A percentile compares a stretch with the other conserved stretches of the same genome.
These are phyloP conservation scores for Tetraodon nigroviridis DNA, from an alignment of 2,113 vertebrate species.

Conservation along the genomic window DNA sequence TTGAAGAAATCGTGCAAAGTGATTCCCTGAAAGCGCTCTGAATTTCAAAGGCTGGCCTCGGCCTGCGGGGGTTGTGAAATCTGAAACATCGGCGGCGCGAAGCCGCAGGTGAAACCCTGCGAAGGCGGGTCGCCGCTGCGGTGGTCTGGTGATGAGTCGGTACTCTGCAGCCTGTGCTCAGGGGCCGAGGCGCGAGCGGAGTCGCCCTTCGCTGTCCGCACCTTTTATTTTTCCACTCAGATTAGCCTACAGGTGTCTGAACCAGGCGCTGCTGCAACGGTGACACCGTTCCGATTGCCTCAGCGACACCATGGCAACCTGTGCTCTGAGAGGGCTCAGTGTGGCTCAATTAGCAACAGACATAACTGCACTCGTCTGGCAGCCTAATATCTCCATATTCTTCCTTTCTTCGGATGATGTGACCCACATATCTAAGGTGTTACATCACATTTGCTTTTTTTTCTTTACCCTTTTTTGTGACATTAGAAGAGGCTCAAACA, in stretches of 20 bases:
- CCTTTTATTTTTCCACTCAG: constrained; percentile 46
- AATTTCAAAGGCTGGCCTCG: neutral
- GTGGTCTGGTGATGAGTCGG: neutral
- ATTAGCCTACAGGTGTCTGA: constrained; percentile 58
- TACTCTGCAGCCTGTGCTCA: constrained; percentile 5
- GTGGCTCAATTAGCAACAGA: constrained; percentile 70
- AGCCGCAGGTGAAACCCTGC: constrained; percentile 1
- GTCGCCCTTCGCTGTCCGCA: constrained; percentile 35
- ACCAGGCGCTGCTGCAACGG: constrained; percentile 55
- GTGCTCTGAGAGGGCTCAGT: constrained; percentile 62
- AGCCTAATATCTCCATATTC: constrained; percentile 51
- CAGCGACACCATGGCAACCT: constrained; percentile 71
- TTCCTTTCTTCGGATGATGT: constrained; percentile 45
- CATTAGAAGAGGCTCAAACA: constrained; percentile 11
- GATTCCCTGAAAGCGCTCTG: constrained; percentile 1
- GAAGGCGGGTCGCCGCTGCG: neutral
- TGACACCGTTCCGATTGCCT: constrained; percentile 65
- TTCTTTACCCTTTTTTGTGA: constrained; percentile 3
- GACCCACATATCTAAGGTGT: constrained; percentile 52
- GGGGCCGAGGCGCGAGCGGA: constrained; percentile 16
- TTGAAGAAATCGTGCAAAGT: constrained; percentile 4
- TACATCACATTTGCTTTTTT: constrained; percentile 36
- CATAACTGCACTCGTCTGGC: constrained; percentile 38
- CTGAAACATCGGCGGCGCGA: neutral
- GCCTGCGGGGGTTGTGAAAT: neutral